phyloP scores from a whole-genome alignment of 2,113 vertebrate species.

The Cyphomyrus plagiostoma region DNA sequence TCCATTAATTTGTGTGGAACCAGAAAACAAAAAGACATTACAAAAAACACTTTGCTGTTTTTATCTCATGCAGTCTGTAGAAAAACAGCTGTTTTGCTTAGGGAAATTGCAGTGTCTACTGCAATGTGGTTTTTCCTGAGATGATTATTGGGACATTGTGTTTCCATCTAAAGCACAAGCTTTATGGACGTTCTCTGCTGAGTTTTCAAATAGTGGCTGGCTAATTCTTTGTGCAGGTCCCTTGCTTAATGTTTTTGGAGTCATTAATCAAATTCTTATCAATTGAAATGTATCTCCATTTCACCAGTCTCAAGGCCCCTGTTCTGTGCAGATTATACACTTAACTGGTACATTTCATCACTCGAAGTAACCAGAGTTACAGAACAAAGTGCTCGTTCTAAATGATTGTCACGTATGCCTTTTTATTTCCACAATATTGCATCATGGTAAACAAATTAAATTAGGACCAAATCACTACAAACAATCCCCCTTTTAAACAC shows the following conservation, averaged over 20 bases:
- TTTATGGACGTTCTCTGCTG: not conserved
- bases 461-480: not conserved
- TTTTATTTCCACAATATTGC: not conserved
- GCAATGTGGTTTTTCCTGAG: not conserved
- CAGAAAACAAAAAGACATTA: slow-evolving; percentile 8
- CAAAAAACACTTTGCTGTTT: slow-evolving; percentile 16
- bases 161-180: not conserved
- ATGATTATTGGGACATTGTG: not conserved
- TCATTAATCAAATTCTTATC: not conserved
- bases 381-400: not conserved
- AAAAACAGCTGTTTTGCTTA: slow-evolving; percentile 11
- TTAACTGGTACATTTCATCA: not conserved
- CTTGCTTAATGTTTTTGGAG: not conserved
- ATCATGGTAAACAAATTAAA: not conserved
- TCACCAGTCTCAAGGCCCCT: not conserved
- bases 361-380: not conserved
- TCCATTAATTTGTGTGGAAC: slow-evolving; percentile 17
- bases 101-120: slow-evolving; percentile 18
- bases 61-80: slow-evolving; percentile 9
- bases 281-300: not conserved
- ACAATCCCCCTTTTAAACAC: slow-evolving; percentile 5
- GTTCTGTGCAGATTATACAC: not conserved
- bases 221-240: not conserved
- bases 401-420: not conserved
- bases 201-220: not conserved